Evolutionary conservation across 2,113 vertebrate genomes (phyloP), one percentile per base, ranked within the genome.

Genomic region (Rynchops niger): DNA sequence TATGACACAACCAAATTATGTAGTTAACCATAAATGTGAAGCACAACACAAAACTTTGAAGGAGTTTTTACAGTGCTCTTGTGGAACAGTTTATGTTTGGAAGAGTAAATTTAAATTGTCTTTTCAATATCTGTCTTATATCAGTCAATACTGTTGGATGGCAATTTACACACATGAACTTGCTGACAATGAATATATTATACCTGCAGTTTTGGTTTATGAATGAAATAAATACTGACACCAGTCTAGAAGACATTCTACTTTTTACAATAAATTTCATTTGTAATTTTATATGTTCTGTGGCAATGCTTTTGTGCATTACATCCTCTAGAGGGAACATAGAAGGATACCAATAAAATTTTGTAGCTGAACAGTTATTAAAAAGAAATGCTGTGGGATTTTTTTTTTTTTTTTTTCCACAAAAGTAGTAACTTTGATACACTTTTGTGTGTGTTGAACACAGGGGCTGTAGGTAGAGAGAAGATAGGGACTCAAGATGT

Each of bases 291-390:
- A 99, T 99, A 99, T 99, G 99, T 99, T 99, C 97, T 96, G 98
- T 99, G 99, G 99, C 99, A 99, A 99, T 99, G 98, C 99, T 99
- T 98, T 99, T 99, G 98, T 98, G 98, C 99, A 99, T 99, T 99
- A 99, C 98, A 99, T 98, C 96, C 97, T 98, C 98, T 98, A 98
- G 98, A 98, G 98, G 98, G 99, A 98, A 98, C 98, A 98, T 98
- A 98, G 98, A 99, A 99, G 98, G 98, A 98, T 98, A 99, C 99
- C 98, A 99, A 99, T 99, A 98, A 99, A 97, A 98, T 99, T 99
- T 99, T 99, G 99, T 99, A 99, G 99, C 98, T 99, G 98, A 99
- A 99, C 98, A 99, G 99, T 99, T 99, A 99, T 99, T 99, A 99
- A 99, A 99, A 98, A 99, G 98, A 98, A 97, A 98, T 86, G 97